Conservation (phyloP, 2,888 invertebrate species). For the Patella pellucida region DNA sequence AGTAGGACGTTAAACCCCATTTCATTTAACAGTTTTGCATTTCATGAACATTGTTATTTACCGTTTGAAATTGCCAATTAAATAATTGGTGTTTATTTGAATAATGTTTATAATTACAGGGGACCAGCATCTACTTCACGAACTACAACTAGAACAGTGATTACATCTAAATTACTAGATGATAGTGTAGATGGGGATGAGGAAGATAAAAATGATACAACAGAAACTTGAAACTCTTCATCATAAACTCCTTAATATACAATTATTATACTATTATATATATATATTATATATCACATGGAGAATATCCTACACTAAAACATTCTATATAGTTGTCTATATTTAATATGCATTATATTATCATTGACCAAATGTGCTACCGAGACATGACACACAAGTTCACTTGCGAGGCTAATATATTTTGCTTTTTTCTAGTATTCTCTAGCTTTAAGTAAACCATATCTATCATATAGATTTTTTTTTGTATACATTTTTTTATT, state of each 20-base stretch:
- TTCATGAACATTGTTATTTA: not conserved
- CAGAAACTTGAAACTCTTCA: not conserved
- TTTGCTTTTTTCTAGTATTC: no score
- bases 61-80: not conserved
- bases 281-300: not conserved
- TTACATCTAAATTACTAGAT: slow-evolving; percentile 4
- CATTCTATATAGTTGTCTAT: slow-evolving; percentile 11
- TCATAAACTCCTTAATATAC: no score
- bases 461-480: no score
- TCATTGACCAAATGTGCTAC: no score
- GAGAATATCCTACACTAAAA: not conserved
- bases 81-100: not conserved
- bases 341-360: slow-evolving; percentile 8
- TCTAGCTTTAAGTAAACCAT: no score
- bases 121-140: not conserved
- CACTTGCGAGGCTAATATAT: no score
- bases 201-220: slow-evolving; percentile 4
- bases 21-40: no score
- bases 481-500: no score
- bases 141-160: slow-evolving; percentile 3
- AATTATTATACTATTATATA: no score
- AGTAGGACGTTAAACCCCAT: no score
- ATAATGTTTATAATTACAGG: not conserved
- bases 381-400: no score
- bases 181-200: slow-evolving; percentile 6